phyloP scores from a whole-genome alignment of 2,797 vertebrate species.

The Eulemur rubriventer region DNA sequence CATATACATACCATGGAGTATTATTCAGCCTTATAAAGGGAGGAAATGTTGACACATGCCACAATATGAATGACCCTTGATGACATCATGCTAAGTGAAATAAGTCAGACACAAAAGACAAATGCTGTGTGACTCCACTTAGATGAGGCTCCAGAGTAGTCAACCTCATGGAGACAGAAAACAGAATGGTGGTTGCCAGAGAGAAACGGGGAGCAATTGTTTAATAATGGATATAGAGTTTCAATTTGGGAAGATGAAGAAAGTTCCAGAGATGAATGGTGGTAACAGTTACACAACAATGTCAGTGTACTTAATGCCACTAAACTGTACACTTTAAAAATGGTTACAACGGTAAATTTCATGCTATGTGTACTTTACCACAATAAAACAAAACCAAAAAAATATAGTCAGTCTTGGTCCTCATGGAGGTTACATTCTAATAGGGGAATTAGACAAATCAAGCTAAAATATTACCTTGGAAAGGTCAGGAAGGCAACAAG shows the following conservation, averaged over 20 bases:
- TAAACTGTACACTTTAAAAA: not conserved
- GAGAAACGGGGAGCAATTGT: not conserved
- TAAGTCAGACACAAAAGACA: not conserved
- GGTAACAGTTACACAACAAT: not conserved
- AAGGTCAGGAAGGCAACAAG: not conserved
- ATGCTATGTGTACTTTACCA: not conserved
- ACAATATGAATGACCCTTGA: not conserved
- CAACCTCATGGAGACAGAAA: not conserved
- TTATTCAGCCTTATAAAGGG: not conserved
- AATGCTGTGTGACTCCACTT: not conserved
- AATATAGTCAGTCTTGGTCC: not conserved
- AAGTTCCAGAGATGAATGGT: not conserved
- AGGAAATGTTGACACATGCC: not conserved
- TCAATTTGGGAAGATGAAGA: not conserved
- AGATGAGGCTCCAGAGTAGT: not conserved
- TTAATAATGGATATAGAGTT: no score
- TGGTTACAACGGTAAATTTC: not conserved
- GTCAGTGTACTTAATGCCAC: not conserved
- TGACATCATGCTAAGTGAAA: not conserved
- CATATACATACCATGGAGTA: not conserved
- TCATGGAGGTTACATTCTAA: not conserved
- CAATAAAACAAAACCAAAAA: not conserved
- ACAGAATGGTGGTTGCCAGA: not conserved
- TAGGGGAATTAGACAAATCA: not conserved
- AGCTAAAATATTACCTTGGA: not conserved